Evolutionary conservation across 2,113 vertebrate genomes (phyloP).

Genomic region (Pangasianodon gigas): DNA sequence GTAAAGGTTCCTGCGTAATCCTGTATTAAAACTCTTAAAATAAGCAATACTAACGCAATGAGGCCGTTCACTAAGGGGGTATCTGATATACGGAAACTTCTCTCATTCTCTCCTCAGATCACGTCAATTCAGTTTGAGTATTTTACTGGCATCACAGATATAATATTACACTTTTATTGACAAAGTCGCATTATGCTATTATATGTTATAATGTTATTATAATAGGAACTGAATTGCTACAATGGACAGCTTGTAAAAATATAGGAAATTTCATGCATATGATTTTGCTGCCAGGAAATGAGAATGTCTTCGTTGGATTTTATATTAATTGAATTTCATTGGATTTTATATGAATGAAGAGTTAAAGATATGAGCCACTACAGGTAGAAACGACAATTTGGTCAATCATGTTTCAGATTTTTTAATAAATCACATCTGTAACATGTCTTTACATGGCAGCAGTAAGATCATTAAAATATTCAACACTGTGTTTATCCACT

Average conservation of each 20-base stretch:
- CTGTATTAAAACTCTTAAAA: background rate
- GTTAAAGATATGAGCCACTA: background rate
- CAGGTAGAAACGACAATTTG: background rate
- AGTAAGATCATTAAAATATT: too few relatives aligned
- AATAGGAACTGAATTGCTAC: background rate
- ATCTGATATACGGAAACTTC: background rate
- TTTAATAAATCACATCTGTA: too few relatives aligned
- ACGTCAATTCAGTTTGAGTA: background rate
- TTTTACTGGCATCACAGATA: slow-evolving; percentile 3
- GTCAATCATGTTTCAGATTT: too few relatives aligned
- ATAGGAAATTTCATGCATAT: too few relatives aligned
- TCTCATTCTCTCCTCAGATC: background rate
- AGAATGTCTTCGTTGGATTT: background rate
- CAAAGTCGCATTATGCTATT: background rate
- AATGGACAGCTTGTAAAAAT: background rate
- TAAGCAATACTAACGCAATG: background rate
- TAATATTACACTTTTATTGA: slow-evolving; percentile 8
- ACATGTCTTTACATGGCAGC: background rate
- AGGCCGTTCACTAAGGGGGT: background rate
- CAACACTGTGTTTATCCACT: too few relatives aligned
- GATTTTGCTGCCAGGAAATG: background rate
- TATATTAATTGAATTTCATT: too few relatives aligned
- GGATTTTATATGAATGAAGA: background rate
- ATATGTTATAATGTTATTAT: background rate
- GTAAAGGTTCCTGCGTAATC: background rate